phyloP scores from a whole-genome alignment of 2,888 invertebrate genomes.

The Adineta ricciae region DNA sequence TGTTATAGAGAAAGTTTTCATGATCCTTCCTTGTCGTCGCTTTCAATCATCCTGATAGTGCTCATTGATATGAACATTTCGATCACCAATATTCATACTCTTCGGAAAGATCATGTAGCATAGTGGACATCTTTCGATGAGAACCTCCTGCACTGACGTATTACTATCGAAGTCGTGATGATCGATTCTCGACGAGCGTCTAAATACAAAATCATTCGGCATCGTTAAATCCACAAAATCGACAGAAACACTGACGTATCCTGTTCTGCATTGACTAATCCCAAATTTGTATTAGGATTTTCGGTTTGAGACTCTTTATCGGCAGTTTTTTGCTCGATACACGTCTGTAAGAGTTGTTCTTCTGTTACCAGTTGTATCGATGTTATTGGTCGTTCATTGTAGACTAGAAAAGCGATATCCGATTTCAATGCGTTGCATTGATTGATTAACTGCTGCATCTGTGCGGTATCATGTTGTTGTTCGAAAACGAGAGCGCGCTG shows the following conservation, averaged over 20 bases:
- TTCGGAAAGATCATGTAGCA: neutral
- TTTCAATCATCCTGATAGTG: neutral
- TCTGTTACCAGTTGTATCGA: neutral
- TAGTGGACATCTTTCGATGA: neutral
- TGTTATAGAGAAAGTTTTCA: no score
- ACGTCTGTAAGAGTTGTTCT: neutral
- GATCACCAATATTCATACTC: neutral
- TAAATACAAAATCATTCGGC: no score
- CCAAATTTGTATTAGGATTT: neutral
- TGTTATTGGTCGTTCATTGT: neutral
- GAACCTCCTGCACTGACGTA: no score
- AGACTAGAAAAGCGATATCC: neutral
- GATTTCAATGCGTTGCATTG: neutral
- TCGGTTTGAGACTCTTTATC: neutral
- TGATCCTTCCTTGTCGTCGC: no score
- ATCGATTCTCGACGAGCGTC: no score
- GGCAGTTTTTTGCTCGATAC: neutral
- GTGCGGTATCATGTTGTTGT: neutral
- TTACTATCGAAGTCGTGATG: no score
- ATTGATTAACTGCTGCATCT: neutral
- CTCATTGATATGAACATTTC: neutral
- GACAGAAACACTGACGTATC: no score
- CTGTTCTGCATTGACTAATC: no score
- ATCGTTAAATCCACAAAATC: no score
- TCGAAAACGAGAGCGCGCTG: neutral